These are phyloP conservation scores for Nomada fabriciana DNA, from an alignment of 2,888 invertebrate species.

Conservation along the genomic window DNA sequence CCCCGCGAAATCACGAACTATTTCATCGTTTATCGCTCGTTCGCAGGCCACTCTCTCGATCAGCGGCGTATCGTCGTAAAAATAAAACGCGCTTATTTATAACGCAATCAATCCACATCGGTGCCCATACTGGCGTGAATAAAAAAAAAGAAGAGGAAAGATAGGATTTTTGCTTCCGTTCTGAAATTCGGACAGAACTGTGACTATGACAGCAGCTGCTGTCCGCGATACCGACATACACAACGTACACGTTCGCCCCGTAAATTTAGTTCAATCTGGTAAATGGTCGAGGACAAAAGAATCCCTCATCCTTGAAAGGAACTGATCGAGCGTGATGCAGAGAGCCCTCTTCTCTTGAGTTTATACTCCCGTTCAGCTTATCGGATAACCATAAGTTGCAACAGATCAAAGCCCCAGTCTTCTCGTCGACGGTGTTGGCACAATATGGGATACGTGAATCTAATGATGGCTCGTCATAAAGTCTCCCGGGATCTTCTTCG, in stretches of 20 bases:
- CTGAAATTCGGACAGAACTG: neutral
- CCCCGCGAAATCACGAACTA: too few species aligned
- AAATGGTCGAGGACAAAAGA: constrained; percentile 63
- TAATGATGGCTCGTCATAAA: constrained; percentile 59
- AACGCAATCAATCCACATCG: constrained; percentile 28
- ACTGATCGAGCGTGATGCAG: constrained; percentile 66
- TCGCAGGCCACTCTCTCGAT: too few species aligned
- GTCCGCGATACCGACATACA: constrained; percentile 8
- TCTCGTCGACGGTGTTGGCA: constrained; percentile 36
- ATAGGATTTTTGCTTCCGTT: constrained; percentile 6
- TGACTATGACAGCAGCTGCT: constrained; percentile 1
- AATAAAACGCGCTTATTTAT: constrained; percentile 48
- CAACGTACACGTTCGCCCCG: constrained; percentile 34
- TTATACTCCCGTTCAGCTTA: constrained; percentile 64
- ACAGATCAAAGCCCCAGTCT: constrained; percentile 59
- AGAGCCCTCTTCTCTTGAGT: constrained; percentile 52
- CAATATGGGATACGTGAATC: constrained; percentile 41
- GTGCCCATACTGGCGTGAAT: constrained; percentile 1
- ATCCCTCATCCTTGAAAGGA: constrained; percentile 68
- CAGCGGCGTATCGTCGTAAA: neutral
- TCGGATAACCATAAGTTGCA: constrained; percentile 71
- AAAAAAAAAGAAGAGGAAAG: neutral
- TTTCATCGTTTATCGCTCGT: too few species aligned
- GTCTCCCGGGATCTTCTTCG: constrained; percentile 18
- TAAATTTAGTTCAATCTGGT: constrained; percentile 62